Base-by-base conservation (phyloP, 2,888 invertebrate species). In the Cremastinae sp. region DNA sequence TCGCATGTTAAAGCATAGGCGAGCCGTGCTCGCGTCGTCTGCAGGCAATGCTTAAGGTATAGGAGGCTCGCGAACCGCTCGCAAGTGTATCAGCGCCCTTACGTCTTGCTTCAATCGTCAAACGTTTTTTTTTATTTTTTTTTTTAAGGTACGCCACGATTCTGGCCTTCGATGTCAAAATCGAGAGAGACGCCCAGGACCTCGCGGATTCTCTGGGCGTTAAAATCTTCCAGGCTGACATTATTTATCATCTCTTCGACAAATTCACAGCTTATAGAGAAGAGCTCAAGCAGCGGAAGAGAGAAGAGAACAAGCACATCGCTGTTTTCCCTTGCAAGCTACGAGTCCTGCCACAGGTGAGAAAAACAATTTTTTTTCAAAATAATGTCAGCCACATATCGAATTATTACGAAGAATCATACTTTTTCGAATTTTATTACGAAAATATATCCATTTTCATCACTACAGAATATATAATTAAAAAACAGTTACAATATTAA, bases 201-300 rank as follows among this genome's bases (percentile, higher is more conserved):
- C 91, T 99, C 90, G 99, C 99, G 0, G 99, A 99, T 89, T 93
- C 94, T 73, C 90, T 98, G 75, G 97, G 97, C 70, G 97, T 98
- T 66, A 96, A 95, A 91, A 97, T 99, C 89, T 99, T 99, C 93
- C 94, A 96, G 79, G 99, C 99, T 5, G 98, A 99, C 91, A 99
- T 99, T 89, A 99, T 99, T 88, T 99, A 99, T 91, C 99, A 99
- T 91, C 92, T 99, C 87, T 99, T 99, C 91, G 99, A 99, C 91
- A 96, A 96, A 90, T 99, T 99, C 92, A 98, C 94, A 84, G 94
- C 95, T 10, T 97, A 95, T 90, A 93, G 97, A 77, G 98, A 98
- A 72, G 98, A 98, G 84, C 91, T 98, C 65, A 96, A 95, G 86
- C 94, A 95, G 87, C 94, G 94, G 90, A 98, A 97, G 88, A 94